These are phyloP conservation scores for Nothocercus julius DNA, from an alignment of 2,113 vertebrate genomes.

Conservation along the genomic window DNA sequence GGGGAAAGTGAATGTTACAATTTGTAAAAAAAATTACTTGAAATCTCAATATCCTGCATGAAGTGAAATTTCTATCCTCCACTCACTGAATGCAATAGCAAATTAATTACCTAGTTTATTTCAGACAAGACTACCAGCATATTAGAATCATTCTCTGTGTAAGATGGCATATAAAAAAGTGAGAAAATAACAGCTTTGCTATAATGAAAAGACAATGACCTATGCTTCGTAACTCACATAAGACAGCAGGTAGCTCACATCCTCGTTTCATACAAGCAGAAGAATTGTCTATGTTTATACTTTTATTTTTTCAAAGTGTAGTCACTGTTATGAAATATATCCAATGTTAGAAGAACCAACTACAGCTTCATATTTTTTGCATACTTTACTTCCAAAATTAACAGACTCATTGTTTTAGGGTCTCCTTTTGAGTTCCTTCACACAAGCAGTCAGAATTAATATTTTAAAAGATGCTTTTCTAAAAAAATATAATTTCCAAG, in stretches of 20 bases:
- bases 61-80: neutral
- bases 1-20: neutral
- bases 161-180: neutral
- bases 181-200: neutral
- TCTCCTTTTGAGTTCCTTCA: neutral
- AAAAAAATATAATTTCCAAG: neutral
- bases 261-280: neutral
- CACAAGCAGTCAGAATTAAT: neutral
- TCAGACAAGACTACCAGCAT: neutral
- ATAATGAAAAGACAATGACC: neutral
- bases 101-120: neutral
- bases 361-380: neutral
- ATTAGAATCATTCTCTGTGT: neutral
- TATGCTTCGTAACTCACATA: neutral
- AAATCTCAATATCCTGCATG: neutral
- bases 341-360: neutral
- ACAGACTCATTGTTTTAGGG: neutral
- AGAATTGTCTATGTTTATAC: neutral
- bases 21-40: neutral
- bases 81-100: neutral
- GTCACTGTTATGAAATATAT: neutral
- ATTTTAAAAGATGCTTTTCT: neutral
- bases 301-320: neutral
- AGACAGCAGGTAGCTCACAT: neutral
- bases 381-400: neutral